These are phyloP conservation scores for Drosophila setosimentum DNA, from an alignment of 2,888 invertebrate genomes.

Conservation along the genomic window DNA sequence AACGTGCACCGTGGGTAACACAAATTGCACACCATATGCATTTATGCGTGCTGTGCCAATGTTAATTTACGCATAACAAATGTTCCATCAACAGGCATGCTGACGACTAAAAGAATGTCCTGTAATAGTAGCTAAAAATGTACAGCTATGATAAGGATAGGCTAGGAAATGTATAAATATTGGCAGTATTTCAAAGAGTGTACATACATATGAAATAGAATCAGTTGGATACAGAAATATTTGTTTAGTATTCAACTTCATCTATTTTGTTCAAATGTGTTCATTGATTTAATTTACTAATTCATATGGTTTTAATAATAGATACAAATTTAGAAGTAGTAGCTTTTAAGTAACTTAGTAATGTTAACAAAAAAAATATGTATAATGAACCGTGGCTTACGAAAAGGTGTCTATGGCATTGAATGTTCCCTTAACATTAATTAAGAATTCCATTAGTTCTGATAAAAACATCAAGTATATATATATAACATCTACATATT, in stretches of 20 bases:
- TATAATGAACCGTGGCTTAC: neutral
- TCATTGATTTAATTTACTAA: neutral
- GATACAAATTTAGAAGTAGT: neutral
- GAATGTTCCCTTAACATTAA: neutral
- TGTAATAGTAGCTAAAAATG: neutral
- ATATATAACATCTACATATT: neutral
- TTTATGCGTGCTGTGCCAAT: conserved; percentile 45
- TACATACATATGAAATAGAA: neutral
- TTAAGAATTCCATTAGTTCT: neutral
- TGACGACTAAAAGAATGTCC: conserved; percentile 9
- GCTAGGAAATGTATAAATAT: neutral
- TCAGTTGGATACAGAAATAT: neutral
- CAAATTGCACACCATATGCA: conserved; percentile 60
- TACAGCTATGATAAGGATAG: neutral
- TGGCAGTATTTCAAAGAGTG: neutral
- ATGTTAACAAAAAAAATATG: neutral
- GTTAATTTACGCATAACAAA: conserved; percentile 69
- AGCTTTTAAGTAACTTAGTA: neutral
- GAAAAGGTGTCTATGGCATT: neutral
- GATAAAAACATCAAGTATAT: neutral
- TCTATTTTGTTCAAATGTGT: neutral
- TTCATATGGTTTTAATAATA: neutral
- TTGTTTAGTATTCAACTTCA: neutral
- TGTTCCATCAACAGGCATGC: neutral
- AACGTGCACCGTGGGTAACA: conserved; percentile 41